phyloP scores from a whole-genome alignment of 1,140 invertebrate genomes.

The Anastrepha ludens region DNA sequence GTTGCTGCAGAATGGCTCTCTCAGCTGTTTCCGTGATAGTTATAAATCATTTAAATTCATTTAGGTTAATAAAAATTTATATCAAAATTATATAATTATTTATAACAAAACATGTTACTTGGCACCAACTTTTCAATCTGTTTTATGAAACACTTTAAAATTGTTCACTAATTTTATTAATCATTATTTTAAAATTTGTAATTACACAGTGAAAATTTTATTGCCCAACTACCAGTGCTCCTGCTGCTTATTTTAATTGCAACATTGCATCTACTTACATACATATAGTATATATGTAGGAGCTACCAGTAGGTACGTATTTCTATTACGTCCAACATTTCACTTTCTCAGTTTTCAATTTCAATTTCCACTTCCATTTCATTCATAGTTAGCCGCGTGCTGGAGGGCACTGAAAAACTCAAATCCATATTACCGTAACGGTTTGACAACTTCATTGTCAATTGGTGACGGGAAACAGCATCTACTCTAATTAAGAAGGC shows the following conservation, averaged over 20 bases:
- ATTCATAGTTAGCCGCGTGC: neutral
- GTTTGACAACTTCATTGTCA: neutral
- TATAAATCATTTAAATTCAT: too few species aligned
- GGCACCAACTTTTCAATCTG: neutral
- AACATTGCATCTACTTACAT: too few species aligned
- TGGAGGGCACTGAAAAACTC: neutral
- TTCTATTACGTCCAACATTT: neutral
- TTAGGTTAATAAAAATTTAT: too few species aligned
- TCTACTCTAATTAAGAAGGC: too few species aligned
- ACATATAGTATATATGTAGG: neutral
- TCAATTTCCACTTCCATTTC: neutral
- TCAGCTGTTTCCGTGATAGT: too few species aligned
- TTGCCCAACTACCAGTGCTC: neutral
- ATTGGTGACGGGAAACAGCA: neutral
- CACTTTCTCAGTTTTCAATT: slow-evolving; percentile 16
- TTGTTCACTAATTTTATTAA: too few species aligned
- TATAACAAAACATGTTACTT: too few species aligned
- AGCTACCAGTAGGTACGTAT: neutral
- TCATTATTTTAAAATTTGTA: too few species aligned
- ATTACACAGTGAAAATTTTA: neutral
- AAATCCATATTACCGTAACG: neutral
- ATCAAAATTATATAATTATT: too few species aligned
- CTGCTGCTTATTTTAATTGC: neutral
- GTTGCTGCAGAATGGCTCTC: too few species aligned
- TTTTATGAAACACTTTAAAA: neutral